Base-by-base conservation (phyloP, 2,888 invertebrate species). In the Hydrotaea diabolus region DNA sequence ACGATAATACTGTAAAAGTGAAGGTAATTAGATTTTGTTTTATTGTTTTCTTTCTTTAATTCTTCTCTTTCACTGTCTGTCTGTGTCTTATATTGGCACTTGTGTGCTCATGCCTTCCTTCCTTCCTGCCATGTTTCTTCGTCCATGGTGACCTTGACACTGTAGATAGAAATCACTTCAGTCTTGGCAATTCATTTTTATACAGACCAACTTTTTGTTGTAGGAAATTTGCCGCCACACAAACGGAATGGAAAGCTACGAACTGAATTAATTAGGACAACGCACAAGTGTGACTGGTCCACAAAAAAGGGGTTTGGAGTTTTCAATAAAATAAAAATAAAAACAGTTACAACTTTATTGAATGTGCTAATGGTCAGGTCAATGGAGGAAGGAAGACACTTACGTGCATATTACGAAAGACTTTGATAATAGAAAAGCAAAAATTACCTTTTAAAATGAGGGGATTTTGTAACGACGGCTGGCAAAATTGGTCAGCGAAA, bases 141-240 rank as follows among this genome's bases (percentile, higher is more conserved):
- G 19, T 39, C 13, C 17, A 5, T 77, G 26, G 72, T 84, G 84
- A 85, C 84, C 84, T 85, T 85, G 84, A 85, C 84, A 85, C 73
- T 83, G 31, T 17, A 81, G 53, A 81, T 79, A 73, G 66, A 79
- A 81, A 79, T 85, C 81, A 81, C 76, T 75, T 74, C 80, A 84
- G 76, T 77, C 72, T 73, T 53, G 75, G 31, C 78, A 81, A 81
- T 81, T 76, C 76, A 81, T 81, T 81, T 72, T 31, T 31, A 36
- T 62, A 62, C 15, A 5, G 62, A 62, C 8, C 4, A n/a, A 62
- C 13, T 21, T 43, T 69, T 66, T 66, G 19, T 64, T 19, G 66
- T 3, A 5, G 55, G 55, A 7, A 55, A 19, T 49, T 49, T 49
- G 2, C n/a, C n/a, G 49, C 3, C 15, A n/a, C 15, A 49, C 1